Evolutionary conservation across 2,113 vertebrate species (phyloP).

Genomic region (Platanista minor): DNA sequence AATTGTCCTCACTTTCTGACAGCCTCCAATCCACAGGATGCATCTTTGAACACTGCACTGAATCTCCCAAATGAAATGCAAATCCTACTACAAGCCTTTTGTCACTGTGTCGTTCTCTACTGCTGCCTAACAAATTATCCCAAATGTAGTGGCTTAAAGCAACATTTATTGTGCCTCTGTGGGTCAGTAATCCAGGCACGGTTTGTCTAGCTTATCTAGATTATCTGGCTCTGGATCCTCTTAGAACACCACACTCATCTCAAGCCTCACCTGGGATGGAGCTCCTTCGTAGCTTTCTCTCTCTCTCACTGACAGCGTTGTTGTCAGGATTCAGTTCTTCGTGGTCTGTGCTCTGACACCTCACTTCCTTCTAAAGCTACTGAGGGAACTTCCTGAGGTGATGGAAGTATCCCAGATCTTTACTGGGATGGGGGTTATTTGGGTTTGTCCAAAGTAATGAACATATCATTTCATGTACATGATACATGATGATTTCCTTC

Average conservation of each 20-base stretch:
- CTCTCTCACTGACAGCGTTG: background rate
- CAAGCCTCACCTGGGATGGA: background rate
- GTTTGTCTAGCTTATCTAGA: background rate
- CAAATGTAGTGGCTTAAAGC: background rate
- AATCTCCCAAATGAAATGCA: background rate
- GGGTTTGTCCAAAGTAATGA: background rate
- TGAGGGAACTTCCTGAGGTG: background rate
- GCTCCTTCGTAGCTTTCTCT: rapidly evolving
- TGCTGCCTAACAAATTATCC: background rate
- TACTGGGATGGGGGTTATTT: background rate
- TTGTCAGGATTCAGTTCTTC: background rate
- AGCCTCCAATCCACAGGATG: background rate
- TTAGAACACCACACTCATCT: background rate
- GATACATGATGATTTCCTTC: background rate
- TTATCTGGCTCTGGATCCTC: background rate
- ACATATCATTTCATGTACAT: background rate
- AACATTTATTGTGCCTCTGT: background rate
- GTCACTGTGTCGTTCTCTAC: background rate
- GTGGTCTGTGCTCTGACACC: background rate
- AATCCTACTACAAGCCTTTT: background rate
- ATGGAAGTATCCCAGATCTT: background rate
- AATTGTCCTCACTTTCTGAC: background rate
- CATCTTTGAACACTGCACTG: background rate
- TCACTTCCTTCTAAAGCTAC: background rate
- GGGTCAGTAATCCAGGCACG: background rate